These are phyloP conservation scores for Polymixis lichenea DNA, from an alignment of 2,888 invertebrate genomes.

Conservation along the genomic window DNA sequence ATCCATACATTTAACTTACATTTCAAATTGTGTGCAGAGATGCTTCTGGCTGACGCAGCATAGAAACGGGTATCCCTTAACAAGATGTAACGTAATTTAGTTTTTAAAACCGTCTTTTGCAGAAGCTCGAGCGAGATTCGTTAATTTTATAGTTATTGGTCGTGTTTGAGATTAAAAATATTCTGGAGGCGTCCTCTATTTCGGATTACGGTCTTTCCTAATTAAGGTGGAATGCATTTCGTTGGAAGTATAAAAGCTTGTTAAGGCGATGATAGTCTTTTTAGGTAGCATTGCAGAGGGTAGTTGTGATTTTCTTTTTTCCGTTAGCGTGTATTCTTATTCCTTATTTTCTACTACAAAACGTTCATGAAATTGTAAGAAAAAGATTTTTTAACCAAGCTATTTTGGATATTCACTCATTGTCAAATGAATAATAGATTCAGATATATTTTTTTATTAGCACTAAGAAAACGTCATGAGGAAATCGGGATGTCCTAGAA, in stretches of 20 bases:
- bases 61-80: conserved; percentile 51
- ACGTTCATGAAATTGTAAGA: not conserved
- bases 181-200: conserved; percentile 37
- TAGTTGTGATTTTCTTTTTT: not conserved
- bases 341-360: not conserved
- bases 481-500: too few relatives aligned
- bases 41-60: conserved; percentile 38
- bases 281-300: not conserved
- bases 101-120: conserved; percentile 43
- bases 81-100: conserved; percentile 50
- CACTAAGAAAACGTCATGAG: too few relatives aligned
- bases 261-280: conserved; percentile 10
- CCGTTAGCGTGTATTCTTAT: not conserved
- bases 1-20: conserved; percentile 64
- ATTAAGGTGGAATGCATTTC: conserved; percentile 46
- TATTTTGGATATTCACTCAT: not conserved
- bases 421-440: not conserved
- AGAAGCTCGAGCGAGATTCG: conserved; percentile 31
- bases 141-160: conserved; percentile 57
- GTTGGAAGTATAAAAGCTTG: conserved; percentile 21
- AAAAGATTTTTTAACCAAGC: too few relatives aligned
- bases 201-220: conserved; percentile 30
- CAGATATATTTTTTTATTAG: not conserved
- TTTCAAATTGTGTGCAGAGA: conserved; percentile 50
- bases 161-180: conserved; percentile 52